A percentile compares a stretch with the other conserved stretches of the same genome.
Evolutionary conservation across 2,797 vertebrate species (phyloP).

Genomic region (Dendrocincla tyrannina): DNA sequence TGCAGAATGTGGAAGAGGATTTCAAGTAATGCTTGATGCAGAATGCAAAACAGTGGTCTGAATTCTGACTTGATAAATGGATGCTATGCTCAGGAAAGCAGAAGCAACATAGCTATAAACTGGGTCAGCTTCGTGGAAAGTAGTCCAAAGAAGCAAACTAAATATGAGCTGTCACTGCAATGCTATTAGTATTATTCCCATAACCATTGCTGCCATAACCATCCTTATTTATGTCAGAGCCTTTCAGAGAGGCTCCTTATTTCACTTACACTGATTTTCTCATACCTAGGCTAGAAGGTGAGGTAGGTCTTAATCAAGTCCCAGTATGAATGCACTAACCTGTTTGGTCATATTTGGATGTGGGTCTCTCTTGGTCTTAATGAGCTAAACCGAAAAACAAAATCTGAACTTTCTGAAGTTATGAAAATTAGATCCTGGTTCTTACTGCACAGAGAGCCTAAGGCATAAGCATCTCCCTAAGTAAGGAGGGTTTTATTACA

Average conservation of each 20-base stretch:
- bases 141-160: background rate
- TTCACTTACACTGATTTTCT: background rate
- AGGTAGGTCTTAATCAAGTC: background rate
- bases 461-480: background rate
- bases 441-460: background rate
- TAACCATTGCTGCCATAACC: background rate
- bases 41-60: background rate
- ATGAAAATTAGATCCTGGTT: background rate
- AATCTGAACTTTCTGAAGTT: background rate
- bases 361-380: background rate
- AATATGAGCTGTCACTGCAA: background rate
- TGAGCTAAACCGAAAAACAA: background rate
- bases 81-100: background rate
- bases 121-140: constrained; percentile 1
- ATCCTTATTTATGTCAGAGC: background rate
- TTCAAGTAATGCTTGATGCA: background rate
- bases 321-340: background rate
- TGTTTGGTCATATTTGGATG: background rate
- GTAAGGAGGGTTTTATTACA: background rate
- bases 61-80: background rate
- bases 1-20: background rate
- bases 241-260: background rate
- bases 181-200: background rate
- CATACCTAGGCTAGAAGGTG: background rate
- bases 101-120: background rate